These are phyloP conservation scores for Morpho deidamia DNA, from an alignment of 2,888 invertebrate genomes.

Conservation along the genomic window DNA sequence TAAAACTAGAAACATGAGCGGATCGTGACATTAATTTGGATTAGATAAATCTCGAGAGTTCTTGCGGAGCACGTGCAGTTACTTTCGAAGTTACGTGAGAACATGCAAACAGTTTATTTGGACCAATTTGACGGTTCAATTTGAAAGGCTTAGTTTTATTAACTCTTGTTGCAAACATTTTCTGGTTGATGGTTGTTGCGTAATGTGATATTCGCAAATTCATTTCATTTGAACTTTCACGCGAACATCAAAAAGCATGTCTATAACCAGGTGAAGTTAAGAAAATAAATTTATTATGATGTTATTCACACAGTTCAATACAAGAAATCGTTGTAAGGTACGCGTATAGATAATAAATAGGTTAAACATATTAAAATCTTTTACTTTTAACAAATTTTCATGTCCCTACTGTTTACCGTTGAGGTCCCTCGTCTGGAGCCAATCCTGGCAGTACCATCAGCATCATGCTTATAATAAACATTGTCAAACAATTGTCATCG, in stretches of 20 bases:
- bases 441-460: too few relatives aligned
- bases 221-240: slow-evolving; percentile 16
- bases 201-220: slow-evolving; percentile 18
- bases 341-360: too few relatives aligned
- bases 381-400: too few relatives aligned
- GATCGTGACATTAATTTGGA: neutral
- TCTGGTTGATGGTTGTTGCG: slow-evolving; percentile 12
- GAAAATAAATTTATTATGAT: too few relatives aligned
- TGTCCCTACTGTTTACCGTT: too few relatives aligned
- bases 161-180: neutral
- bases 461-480: too few relatives aligned
- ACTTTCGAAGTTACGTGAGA: slow-evolving; percentile 19
- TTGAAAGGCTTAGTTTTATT: slow-evolving; percentile 16
- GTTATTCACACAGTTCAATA: too few relatives aligned
- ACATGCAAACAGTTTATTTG: slow-evolving; percentile 21
- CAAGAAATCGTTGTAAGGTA: too few relatives aligned
- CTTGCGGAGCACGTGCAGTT: neutral
- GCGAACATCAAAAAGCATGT: neutral
- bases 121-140: slow-evolving; percentile 15
- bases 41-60: slow-evolving; percentile 1
- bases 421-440: too few relatives aligned
- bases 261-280: too few relatives aligned
- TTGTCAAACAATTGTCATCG: too few relatives aligned
- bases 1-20: neutral
- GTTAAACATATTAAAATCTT: too few relatives aligned